Evolutionary conservation across 2,888 invertebrate genomes (phyloP), one percentile per base, ranked within the genome.

Genomic region (Tridacna crocea): DNA sequence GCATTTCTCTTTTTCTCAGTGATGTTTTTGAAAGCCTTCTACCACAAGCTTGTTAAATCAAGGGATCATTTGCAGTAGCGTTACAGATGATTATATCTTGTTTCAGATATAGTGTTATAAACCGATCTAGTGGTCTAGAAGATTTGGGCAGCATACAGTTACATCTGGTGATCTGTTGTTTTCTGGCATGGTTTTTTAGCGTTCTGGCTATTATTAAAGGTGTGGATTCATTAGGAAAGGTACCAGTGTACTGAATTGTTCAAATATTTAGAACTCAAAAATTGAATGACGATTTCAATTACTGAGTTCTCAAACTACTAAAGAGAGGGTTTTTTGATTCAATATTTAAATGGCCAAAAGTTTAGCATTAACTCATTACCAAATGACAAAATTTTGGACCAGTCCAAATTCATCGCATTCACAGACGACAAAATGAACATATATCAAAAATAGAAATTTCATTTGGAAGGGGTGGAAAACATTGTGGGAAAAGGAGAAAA

Each of bases 181-280:
- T 84, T n/a, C 27, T 84, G 22, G 76, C 81, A 15, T 84, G 84
- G 84, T n/a, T 75, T 10, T 47, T 82, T n/a, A 75, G 73, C 26
- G 79, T 82, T n/a, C 51, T 79, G n/a, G 84, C 84, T 13, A 74
- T 82, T 12, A 82, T 84, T 27, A 81, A 81, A n/a, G 84, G 84
- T 36, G 84, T 84, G 15, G 77, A 77, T 26, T 70, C 84, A 17
- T 63, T 84, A 15, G 84, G 84, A 24, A 84, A 84, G 82, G 73
- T 73, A 73, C n/a, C 22, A n/a, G n/a, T 36, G 36, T 36, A 36
- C 36, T 36, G 36, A 36, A 36, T 36, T 36, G 36, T 36, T 36
- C 2, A 36, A 36, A 36, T 8, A 36, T 2, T 8, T 4, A 36
- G 36, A 36, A 36, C 36, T 36, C 36, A 36, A 36, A 36, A 36